These are phyloP conservation scores for Alexandromys oeconomus DNA, from an alignment of 2,797 vertebrate genomes.

Conservation along the genomic window DNA sequence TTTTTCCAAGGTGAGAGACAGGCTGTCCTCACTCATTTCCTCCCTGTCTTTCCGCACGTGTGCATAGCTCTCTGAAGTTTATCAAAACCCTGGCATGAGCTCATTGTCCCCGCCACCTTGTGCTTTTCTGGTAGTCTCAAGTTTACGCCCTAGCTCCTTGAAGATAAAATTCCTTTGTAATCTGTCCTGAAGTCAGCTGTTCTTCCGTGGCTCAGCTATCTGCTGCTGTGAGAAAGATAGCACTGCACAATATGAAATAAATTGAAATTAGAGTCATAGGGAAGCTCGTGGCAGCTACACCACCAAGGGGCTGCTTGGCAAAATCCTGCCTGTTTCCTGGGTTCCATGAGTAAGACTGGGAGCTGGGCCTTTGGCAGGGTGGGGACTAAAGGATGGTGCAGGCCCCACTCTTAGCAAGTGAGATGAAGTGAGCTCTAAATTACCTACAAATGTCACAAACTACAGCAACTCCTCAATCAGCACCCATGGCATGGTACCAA, in stretches of 20 bases:
- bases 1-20: slow-evolving; percentile 67
- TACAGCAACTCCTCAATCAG: no score
- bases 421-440: background rate
- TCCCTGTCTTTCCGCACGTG: slow-evolving; percentile 23
- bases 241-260: slow-evolving; percentile 53
- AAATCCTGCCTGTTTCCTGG: background rate
- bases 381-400: background rate
- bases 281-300: slow-evolving; percentile 27
- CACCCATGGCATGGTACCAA: background rate
- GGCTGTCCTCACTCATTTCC: slow-evolving; percentile 18
- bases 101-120: slow-evolving; percentile 61
- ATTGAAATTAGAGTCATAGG: slow-evolving; percentile 53
- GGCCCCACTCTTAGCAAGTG: background rate
- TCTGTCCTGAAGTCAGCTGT: slow-evolving; percentile 68
- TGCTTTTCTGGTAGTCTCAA: slow-evolving; percentile 59
- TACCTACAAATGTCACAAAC: background rate
- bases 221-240: slow-evolving; percentile 50
- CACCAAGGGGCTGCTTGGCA: background rate
- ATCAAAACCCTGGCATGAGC: slow-evolving; percentile 69
- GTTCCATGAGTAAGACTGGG: rapidly evolving
- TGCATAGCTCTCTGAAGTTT: slow-evolving; percentile 69
- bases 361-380: background rate
- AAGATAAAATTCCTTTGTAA: slow-evolving; percentile 76
- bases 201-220: slow-evolving; percentile 66
- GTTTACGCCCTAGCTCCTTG: slow-evolving; percentile 62